Conservation (phyloP, 2,888 invertebrate genomes). For the Scaptomyza flava region DNA sequence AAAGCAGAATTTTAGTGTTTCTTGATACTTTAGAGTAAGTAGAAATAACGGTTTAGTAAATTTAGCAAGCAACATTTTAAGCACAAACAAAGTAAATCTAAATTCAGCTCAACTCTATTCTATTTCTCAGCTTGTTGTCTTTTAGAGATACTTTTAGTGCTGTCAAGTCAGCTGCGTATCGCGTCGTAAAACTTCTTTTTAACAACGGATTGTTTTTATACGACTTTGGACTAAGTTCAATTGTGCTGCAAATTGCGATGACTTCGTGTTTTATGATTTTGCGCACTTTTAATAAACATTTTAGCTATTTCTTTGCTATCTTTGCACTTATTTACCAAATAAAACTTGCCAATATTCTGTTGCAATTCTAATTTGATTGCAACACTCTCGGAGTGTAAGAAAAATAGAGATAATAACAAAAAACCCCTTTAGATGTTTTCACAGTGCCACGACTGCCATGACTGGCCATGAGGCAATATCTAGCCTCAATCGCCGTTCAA, state of each 20-base stretch:
- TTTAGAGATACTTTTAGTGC: conserved; percentile 11
- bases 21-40: not conserved
- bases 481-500: conserved; percentile 52
- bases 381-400: conserved; percentile 18
- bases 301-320: conserved; percentile 1
- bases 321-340: conserved; percentile 18
- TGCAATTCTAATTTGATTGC: conserved; percentile 58
- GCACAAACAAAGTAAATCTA: not conserved
- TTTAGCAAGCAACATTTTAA: no score
- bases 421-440: not conserved
- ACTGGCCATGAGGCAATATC: conserved; percentile 10
- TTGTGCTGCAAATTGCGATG: conserved; percentile 6
- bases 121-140: conserved; percentile 3
- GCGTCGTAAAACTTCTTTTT: conserved; percentile 25
- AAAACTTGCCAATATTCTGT: conserved; percentile 32
- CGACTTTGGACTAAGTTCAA: conserved; percentile 25
- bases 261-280: conserved; percentile 34
- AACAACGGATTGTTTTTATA: conserved; percentile 12
- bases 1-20: not conserved
- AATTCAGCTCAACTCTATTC: not conserved
- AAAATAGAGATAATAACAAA: not conserved
- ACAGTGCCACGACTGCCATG: not conserved
- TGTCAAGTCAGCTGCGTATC: conserved; percentile 12
- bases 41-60: not conserved
- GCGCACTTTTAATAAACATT: conserved; percentile 47